Conservation (phyloP, 1,140 invertebrate genomes). For the silkworm (Bombyx mori) region DNA sequence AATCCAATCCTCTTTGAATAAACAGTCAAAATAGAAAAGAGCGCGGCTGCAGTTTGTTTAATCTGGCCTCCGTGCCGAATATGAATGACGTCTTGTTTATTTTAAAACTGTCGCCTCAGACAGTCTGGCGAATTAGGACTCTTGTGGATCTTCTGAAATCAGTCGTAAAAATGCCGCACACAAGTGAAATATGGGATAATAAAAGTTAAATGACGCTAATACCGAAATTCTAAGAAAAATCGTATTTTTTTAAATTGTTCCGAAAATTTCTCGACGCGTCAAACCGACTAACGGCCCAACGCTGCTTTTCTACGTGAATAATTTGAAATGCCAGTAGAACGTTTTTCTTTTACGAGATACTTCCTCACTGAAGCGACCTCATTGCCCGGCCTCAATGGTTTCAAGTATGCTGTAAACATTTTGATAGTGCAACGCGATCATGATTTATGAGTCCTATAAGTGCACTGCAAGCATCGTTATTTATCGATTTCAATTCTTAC, state of each 20-base stretch:
- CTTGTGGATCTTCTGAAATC: conserved; percentile 9
- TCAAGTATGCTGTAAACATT: no score
- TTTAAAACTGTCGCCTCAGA: conserved; percentile 18
- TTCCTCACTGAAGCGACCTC: no score
- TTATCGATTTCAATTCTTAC: no score
- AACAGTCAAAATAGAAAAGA: conserved; percentile 1
- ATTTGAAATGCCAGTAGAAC: no score
- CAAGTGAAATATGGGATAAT: conserved; percentile 6
- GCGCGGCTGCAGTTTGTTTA: not conserved
- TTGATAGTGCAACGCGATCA: no score
- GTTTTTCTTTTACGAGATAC: no score
- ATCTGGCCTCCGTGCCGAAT: conserved; percentile 7
- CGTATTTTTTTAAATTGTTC: not conserved
- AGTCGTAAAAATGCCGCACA: conserved; percentile 6
- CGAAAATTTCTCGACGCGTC: not conserved
- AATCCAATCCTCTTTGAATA: not conserved
- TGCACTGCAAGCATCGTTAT: no score
- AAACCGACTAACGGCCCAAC: no score
- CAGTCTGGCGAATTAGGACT: conserved; percentile 15
- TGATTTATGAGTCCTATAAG: no score
- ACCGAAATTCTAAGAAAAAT: conserved; percentile 9
- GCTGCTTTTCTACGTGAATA: no score
- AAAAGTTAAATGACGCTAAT: conserved; percentile 8
- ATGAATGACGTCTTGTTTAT: conserved; percentile 19
- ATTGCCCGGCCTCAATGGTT: no score